phyloP scores from a whole-genome alignment of 2,888 invertebrate genomes.

The Tetrapedia diversipes region DNA sequence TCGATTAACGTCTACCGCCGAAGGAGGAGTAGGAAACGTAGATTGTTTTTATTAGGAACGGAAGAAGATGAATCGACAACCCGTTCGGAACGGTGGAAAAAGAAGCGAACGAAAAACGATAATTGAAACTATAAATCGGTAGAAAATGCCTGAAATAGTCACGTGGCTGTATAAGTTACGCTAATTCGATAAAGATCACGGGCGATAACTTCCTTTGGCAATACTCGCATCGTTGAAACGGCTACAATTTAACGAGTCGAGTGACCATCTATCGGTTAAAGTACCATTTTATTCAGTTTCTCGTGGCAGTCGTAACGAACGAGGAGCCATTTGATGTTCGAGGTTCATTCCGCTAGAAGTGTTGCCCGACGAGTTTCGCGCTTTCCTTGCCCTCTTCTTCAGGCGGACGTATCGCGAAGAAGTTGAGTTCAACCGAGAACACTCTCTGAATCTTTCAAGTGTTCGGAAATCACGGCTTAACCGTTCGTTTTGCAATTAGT shows the following conservation, averaged over 20 bases:
- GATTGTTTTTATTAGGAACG: neutral
- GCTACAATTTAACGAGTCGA: constrained; percentile 7
- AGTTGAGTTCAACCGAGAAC: neutral
- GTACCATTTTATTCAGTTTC: constrained; percentile 8
- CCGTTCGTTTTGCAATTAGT: no score
- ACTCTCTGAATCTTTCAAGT: neutral
- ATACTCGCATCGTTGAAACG: neutral
- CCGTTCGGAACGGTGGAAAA: neutral
- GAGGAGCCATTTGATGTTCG: neutral
- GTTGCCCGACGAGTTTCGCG: neutral
- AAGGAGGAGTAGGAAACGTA: no score
- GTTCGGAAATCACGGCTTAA: neutral
- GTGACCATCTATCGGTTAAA: neutral
- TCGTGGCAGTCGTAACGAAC: constrained; percentile 1
- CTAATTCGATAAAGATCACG: constrained; percentile 18
- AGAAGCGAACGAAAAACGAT: neutral
- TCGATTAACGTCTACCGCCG: neutral
- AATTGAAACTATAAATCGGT: constrained; percentile 11
- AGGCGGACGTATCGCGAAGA: neutral
- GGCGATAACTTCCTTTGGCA: constrained; percentile 11
- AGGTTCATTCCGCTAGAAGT: no score
- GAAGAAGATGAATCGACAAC: neutral
- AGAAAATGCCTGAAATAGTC: neutral
- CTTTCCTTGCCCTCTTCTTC: neutral
- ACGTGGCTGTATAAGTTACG: neutral